A percentile compares a stretch with the other conserved stretches of the same genome.
Evolutionary conservation across 2,888 invertebrate species (phyloP).

Genomic region (Ectemnius cavifrons): DNA sequence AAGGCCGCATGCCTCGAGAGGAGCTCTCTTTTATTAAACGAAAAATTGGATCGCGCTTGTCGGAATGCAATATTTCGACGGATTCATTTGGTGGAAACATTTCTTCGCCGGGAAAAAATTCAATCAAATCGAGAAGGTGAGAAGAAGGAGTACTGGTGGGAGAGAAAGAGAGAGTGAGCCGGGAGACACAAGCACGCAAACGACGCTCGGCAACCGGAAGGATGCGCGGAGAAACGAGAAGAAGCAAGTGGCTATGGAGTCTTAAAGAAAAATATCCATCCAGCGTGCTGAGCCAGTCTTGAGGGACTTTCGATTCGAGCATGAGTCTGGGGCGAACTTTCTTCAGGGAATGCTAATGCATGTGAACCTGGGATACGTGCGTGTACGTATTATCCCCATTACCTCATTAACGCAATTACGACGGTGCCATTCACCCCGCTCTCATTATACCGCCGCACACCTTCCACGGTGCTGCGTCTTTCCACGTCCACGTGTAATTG

Average conservation of each 20-base stretch:
- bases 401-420: constrained; percentile 38
- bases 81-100: constrained; percentile 78
- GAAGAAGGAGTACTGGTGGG: constrained; percentile 39
- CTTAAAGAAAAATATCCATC: constrained; percentile 2
- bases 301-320: neutral
- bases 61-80: constrained; percentile 78
- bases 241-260: constrained; percentile 12
- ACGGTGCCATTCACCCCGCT: constrained; percentile 14
- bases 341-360: constrained; percentile 3
- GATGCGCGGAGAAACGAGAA: constrained; percentile 31
- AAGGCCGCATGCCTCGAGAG: constrained; percentile 49
- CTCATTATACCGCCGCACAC: constrained; percentile 25
- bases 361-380: neutral
- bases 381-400: constrained; percentile 35
- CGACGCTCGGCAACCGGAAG: constrained; percentile 46
- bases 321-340: neutral
- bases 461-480: neutral
- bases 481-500: constrained; percentile 12
- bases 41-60: constrained; percentile 75
- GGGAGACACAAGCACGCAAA: constrained; percentile 43
- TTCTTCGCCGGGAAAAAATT: constrained; percentile 76
- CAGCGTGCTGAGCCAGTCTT: neutral
- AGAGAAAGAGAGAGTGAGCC: constrained; percentile 17
- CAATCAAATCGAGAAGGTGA: constrained; percentile 72
- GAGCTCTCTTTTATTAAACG: constrained; percentile 76